Conservation (phyloP, 2,888 invertebrate genomes). For the Ectemnius lituratus region DNA sequence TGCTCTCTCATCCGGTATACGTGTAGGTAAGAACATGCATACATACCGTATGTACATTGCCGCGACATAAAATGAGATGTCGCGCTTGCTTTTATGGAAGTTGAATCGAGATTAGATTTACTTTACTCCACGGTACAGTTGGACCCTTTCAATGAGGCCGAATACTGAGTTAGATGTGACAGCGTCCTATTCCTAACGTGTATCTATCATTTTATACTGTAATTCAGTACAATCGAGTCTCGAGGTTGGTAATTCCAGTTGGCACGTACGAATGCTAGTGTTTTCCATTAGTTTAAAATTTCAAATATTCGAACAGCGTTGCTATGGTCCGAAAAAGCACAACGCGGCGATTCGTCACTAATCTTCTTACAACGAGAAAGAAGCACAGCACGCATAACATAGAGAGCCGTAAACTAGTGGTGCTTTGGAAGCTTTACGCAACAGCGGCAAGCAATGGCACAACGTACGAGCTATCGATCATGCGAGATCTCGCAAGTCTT, state of each 20-base stretch:
- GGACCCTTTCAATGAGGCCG: conserved; percentile 55
- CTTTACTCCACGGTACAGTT: conserved; percentile 59
- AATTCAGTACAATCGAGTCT: background rate
- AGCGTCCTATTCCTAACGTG: background rate
- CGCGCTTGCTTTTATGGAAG: conserved; percentile 70
- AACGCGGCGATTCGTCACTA: too few species aligned
- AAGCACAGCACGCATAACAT: background rate
- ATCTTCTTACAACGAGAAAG: too few species aligned
- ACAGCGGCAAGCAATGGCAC: conserved; percentile 16
- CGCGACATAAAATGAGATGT: conserved; percentile 74
- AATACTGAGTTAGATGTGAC: background rate
- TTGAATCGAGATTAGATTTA: conserved; percentile 75
- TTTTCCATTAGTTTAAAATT: too few species aligned
- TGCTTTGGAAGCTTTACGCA: background rate
- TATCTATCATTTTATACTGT: background rate
- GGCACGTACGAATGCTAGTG: too few species aligned
- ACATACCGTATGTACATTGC: conserved; percentile 61
- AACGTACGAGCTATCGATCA: conserved; percentile 40
- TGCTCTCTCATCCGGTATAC: too few species aligned
- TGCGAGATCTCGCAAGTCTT: conserved; percentile 8
- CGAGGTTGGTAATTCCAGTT: too few species aligned
- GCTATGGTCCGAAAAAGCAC: too few species aligned
- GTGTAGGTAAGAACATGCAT: too few species aligned
- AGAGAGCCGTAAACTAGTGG: background rate
- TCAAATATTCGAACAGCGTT: too few species aligned